phyloP scores from a whole-genome alignment of 2,888 invertebrate species.

The Cosmorhoe ocellata region DNA sequence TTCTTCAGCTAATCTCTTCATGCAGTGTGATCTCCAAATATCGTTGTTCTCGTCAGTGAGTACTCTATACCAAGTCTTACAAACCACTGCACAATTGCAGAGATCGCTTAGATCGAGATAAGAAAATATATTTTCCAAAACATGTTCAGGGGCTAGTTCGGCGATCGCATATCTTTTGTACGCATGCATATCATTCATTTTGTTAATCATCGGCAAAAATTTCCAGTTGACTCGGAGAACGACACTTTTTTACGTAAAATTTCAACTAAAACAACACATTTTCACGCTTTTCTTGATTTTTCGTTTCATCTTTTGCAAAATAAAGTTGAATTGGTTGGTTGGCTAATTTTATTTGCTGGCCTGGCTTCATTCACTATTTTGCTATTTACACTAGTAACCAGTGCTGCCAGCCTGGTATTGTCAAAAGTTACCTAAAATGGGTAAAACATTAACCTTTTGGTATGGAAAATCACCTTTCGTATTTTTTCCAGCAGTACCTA shows the following conservation, averaged over 20 bases:
- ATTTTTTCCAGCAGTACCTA: no score
- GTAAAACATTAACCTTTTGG: no score
- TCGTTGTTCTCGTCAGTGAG: conserved; percentile 97
- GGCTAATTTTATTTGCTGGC: no score
- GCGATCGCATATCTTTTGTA: conserved; percentile 81
- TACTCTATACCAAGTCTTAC: conserved; percentile 95
- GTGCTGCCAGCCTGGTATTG: no score
- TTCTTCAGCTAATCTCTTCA: conserved; percentile 92
- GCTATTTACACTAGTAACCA: no score
- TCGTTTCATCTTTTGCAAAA: not conserved
- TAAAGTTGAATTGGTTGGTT: no score
- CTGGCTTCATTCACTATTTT: no score
- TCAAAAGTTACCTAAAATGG: no score
- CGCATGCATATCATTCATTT: conserved; percentile 47
- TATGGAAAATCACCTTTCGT: no score
- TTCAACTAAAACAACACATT: not conserved
- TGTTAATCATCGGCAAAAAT: conserved; percentile 32
- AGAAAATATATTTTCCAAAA: conserved; percentile 95
- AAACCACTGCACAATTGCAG: conserved; percentile 94
- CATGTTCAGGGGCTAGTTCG: conserved; percentile 88
- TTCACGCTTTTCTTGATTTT: not conserved
- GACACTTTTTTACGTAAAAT: not conserved
- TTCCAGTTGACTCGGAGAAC: conserved; percentile 16
- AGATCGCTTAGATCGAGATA: conserved; percentile 94
- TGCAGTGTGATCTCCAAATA: conserved; percentile 96